Percentiles rank a stretch among this genome's conserved stretches.
Conservation (phyloP, 2,113 vertebrate species). For the Zosterops japonicus region DNA sequence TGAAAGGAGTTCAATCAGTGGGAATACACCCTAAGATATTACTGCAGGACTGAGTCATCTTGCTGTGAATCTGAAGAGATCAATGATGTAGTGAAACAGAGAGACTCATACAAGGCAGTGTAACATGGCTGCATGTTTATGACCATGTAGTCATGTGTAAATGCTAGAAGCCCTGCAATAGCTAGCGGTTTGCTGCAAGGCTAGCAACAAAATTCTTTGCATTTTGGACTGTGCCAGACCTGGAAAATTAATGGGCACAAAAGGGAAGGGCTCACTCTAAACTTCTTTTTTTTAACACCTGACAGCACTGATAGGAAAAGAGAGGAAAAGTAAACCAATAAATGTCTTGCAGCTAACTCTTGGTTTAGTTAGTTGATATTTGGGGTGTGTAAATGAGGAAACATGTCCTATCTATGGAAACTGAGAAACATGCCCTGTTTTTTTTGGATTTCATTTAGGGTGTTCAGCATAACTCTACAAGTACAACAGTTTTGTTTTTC, state of each 20-base stretch:
- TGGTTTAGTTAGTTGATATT: not conserved
- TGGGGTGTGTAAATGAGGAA: not conserved
- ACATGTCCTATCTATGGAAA: not conserved
- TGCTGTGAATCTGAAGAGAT: not conserved
- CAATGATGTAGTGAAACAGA: not conserved
- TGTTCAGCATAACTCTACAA: not conserved
- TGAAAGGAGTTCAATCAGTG: not conserved
- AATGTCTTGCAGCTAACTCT: not conserved
- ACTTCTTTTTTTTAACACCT: not conserved
- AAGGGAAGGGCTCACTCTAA: not conserved
- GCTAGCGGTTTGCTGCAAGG: not conserved
- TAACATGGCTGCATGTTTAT: not conserved
- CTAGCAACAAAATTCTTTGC: not conserved
- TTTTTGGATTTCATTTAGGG: not conserved
- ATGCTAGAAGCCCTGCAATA: not conserved
- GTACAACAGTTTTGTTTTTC: not conserved
- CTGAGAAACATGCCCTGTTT: not conserved
- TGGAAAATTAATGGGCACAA: fast-evolving
- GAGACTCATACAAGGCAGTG: not conserved
- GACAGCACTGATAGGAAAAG: not conserved
- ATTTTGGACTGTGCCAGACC: not conserved
- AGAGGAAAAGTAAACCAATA: not conserved
- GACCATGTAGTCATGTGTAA: not conserved
- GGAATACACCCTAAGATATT: not conserved
- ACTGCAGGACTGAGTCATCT: not conserved